Conservation (phyloP, 1,140 invertebrate species). For the Pogonognathellus flavescens region DNA sequence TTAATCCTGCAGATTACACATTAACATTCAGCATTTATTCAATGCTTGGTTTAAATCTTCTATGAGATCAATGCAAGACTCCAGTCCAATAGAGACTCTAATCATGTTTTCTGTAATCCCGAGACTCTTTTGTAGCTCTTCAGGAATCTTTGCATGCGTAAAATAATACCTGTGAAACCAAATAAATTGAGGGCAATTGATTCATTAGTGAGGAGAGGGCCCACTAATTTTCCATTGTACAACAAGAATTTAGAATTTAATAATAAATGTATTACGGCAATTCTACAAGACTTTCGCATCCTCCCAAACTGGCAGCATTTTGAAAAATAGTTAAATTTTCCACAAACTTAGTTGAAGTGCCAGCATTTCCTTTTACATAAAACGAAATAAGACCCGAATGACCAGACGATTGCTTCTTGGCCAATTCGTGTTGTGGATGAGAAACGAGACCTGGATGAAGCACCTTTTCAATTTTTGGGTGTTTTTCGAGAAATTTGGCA, state of each 20-base stretch:
- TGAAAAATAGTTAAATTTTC: conserved; percentile 35
- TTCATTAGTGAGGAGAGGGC: too few species aligned
- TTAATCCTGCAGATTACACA: too few species aligned
- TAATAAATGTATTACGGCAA: conserved; percentile 42
- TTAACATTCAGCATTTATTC: conserved; percentile 53
- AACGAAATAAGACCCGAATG: conserved; percentile 94
- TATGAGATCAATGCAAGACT: conserved; percentile 88
- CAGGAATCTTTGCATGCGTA: conserved; percentile 49
- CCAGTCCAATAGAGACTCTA: conserved; percentile 91
- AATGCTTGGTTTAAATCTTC: conserved; percentile 85
- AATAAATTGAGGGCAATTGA: too few species aligned
- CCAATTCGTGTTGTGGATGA: conserved; percentile 91
- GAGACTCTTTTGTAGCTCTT: neutral
- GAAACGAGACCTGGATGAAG: conserved; percentile 87
- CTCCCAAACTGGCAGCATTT: conserved; percentile 15
- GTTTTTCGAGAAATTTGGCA: conserved; percentile 74
- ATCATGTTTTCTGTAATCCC: conserved; percentile 90
- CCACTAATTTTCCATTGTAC: neutral
- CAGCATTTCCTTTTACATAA: conserved; percentile 83
- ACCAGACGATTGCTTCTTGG: conserved; percentile 84
- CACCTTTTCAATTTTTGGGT: conserved; percentile 81
- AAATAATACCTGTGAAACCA: conserved; percentile 54
- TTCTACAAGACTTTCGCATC: conserved; percentile 27
- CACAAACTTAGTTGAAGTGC: conserved; percentile 84
- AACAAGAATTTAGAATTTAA: neutral